Percentiles rank a stretch among this genome's conserved stretches.
These are phyloP conservation scores for Engraulis encrasicolus DNA, from an alignment of 2,113 vertebrate genomes.

Conservation along the genomic window DNA sequence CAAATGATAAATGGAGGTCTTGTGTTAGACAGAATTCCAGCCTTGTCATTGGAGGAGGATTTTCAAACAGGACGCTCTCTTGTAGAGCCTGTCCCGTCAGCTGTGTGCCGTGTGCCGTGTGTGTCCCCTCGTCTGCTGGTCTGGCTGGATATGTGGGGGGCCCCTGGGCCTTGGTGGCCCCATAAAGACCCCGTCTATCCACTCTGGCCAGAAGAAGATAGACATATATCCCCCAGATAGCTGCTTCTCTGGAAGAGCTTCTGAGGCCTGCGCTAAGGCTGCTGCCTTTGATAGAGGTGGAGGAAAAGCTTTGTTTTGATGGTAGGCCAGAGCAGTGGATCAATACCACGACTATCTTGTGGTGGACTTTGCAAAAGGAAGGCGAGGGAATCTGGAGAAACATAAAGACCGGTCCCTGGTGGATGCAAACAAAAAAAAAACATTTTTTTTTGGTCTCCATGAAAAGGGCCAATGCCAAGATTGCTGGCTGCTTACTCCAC, in stretches of 20 bases:
- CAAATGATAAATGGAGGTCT: too few species aligned
- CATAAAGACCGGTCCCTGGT: slow-evolving; percentile 32
- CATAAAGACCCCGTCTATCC: background rate
- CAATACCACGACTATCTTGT: slow-evolving; percentile 43
- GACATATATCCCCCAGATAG: slow-evolving; percentile 20
- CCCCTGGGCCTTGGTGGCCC: slow-evolving; percentile 5
- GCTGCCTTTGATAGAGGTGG: slow-evolving; percentile 36
- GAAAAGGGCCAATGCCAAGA: background rate
- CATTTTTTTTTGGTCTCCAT: slow-evolving; percentile 29
- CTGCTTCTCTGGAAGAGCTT: slow-evolving; percentile 41
- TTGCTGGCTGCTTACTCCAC: background rate
- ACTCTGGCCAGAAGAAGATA: slow-evolving; percentile 24
- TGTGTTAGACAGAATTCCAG: too few species aligned
- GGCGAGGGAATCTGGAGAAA: slow-evolving; percentile 41
- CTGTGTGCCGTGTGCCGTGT: too few species aligned
- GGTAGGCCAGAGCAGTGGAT: slow-evolving; percentile 36
- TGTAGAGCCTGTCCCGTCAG: background rate
- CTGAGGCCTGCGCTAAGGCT: slow-evolving; percentile 36
- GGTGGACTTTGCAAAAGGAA: slow-evolving; percentile 39
- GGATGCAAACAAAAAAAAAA: slow-evolving; percentile 41
- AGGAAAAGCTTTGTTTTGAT: slow-evolving; percentile 46
- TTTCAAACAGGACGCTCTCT: background rate
- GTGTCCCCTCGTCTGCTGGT: background rate
- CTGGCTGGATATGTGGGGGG: slow-evolving; percentile 23
- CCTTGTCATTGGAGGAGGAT: background rate